Evolutionary conservation across 2,113 vertebrate species (phyloP), one percentile per base, ranked within the genome.

Genomic region (Sinocyclocheilus maitianheensis): DNA sequence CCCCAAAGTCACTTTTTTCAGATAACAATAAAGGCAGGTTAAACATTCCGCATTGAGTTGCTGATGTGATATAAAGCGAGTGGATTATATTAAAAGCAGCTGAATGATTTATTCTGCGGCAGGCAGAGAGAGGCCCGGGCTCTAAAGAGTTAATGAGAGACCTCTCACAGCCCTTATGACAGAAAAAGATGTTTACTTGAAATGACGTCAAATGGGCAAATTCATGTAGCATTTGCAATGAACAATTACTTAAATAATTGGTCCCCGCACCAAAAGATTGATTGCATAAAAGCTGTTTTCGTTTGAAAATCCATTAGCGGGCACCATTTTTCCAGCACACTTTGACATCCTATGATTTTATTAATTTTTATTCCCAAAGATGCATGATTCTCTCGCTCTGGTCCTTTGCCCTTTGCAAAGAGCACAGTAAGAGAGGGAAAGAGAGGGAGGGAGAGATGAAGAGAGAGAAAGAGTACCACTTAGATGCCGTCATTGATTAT

Each of bases 211-310:
- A 92, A 92, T 93, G 93, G 92, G 93, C 93, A 95, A 93, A 94
- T 95, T 94, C 92, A 91, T 92, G 92, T 92, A 92, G 92, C 91
- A 92, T 91, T 94, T 94, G 94, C 92, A 88, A 92, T 93, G 93
- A 94, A 95, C 94, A 94, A 94, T 95, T 94, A 95, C 94, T 94
- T 94, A 94, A 94, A 95, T 95, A 94, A 95, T 93, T 95, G 93
- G 93, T 91, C 92, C 91, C 93, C 92, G 92, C 94, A 90, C 94
- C 92, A 90, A 91, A 91, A 95, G 95, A 95, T 94, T 94, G 94
- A 95, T 95, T 94, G 94, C 93, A 91, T 94, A 94, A 95, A 95
- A 95, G 94, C 95, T 94, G 94, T 94, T 94, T 95, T 95, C 94
- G 93, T 93, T 91, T 92, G 91, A 93, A 93, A 95, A 95, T 94